phyloP scores from a whole-genome alignment of 2,113 vertebrate species.

The Erythrolamprus reginae region DNA sequence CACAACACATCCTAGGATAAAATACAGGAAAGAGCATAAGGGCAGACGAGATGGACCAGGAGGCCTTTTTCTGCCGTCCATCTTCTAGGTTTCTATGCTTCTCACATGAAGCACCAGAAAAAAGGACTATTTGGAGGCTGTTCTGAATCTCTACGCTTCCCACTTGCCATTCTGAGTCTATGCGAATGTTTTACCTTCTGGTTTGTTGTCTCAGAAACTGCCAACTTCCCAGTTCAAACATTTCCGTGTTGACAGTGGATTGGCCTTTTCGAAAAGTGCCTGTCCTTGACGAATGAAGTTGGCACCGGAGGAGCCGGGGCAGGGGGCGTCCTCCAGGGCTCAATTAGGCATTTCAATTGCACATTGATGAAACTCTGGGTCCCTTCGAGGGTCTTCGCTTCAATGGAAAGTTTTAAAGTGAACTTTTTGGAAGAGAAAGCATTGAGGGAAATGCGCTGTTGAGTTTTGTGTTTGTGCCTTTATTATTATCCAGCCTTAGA shows the following conservation, averaged over 20 bases:
- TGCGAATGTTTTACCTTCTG: background rate
- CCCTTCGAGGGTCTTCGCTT: background rate
- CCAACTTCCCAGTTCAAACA: background rate
- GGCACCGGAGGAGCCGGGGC: background rate
- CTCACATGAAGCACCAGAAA: background rate
- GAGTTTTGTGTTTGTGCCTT: background rate
- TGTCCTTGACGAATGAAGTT: constrained; percentile 26
- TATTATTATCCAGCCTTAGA: constrained; percentile 11
- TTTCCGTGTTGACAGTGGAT: constrained; percentile 11
- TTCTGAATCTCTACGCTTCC: background rate
- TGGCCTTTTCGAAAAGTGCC: constrained; percentile 4
- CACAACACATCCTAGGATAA: too few relatives aligned
- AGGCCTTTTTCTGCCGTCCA: too few relatives aligned
- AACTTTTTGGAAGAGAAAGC: background rate
- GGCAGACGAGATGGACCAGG: too few relatives aligned
- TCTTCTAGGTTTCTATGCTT: too few relatives aligned
- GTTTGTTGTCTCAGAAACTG: background rate
- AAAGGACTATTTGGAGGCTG: background rate
- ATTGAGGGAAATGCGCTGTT: constrained; percentile 18
- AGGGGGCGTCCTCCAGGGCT: constrained; percentile 9
- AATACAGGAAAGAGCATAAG: too few relatives aligned
- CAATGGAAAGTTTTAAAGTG: background rate
- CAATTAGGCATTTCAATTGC: constrained; percentile 15
- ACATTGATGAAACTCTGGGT: background rate
- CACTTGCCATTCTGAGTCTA: background rate